A percentile compares a stretch with the other conserved stretches of the same genome.
These are phyloP conservation scores for Oxyscelio sp. DNA, from an alignment of 2,888 invertebrate species.

Conservation along the genomic window DNA sequence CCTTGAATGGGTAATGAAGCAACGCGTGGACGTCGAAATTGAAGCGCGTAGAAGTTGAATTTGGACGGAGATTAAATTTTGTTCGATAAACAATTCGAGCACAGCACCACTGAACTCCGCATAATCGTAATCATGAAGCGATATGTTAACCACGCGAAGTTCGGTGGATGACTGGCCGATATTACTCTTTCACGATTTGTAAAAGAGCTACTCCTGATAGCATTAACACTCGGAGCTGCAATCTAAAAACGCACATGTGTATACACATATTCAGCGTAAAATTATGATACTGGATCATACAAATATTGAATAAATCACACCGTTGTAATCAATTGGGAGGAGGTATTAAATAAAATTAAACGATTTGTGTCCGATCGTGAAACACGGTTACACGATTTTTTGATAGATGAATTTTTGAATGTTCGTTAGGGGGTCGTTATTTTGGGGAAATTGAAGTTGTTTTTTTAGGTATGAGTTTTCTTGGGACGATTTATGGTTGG, in stretches of 20 bases:
- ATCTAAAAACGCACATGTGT: conserved; percentile 45
- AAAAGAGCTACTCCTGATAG: conserved; percentile 68
- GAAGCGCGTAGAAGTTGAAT: not conserved
- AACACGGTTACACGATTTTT: no score
- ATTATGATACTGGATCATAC: conserved; percentile 47
- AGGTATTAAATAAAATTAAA: no score
- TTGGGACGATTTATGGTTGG: no score
- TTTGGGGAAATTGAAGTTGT: no score
- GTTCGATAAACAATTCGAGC: conserved; percentile 21
- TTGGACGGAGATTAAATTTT: conserved; percentile 12
- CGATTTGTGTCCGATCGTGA: no score
- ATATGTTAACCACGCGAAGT: conserved; percentile 57
- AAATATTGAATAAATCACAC: conserved; percentile 48
- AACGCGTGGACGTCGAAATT: not conserved
- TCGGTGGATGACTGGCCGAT: conserved; percentile 69
- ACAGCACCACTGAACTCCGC: conserved; percentile 30
- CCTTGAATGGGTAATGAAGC: conserved; percentile 46
- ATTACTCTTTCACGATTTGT: conserved; percentile 64
- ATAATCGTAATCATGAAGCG: conserved; percentile 41
- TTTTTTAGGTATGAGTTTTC: no score
- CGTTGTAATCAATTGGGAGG: no score
- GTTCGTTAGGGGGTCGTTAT: no score
- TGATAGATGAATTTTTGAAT: no score
- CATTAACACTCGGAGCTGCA: conserved; percentile 43
- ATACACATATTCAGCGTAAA: conserved; percentile 19